Evolutionary conservation across 2,113 vertebrate genomes (phyloP).

Genomic region (Isurus oxyrinchus): DNA sequence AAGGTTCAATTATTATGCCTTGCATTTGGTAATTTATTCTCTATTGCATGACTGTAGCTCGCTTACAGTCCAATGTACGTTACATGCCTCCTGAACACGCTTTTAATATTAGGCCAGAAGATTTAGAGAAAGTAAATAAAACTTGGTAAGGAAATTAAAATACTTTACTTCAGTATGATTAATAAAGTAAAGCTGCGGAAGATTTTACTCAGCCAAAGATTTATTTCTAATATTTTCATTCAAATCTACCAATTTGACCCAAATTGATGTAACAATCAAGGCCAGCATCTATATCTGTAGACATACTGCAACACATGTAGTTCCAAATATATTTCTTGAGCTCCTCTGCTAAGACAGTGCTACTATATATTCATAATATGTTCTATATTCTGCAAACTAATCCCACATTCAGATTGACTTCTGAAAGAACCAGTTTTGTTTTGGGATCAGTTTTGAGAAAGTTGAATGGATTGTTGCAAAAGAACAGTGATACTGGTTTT

Average conservation of each 20-base stretch:
- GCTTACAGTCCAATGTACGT: not conserved
- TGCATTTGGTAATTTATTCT: not conserved
- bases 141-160: not conserved
- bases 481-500: not conserved
- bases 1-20: not conserved
- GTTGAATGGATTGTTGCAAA: not conserved
- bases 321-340: not conserved
- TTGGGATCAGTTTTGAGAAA: not conserved
- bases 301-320: not conserved
- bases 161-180: not conserved
- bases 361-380: not conserved
- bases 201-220: not conserved
- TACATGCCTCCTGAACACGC: slow-evolving; percentile 2
- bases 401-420: not conserved
- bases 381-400: not conserved
- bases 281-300: not conserved
- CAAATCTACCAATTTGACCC: not conserved
- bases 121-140: not conserved
- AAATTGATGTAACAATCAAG: not conserved
- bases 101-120: not conserved
- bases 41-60: not conserved
- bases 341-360: not conserved
- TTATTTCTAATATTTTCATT: not conserved
- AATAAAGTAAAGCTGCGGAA: not conserved
- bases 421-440: not conserved